phyloP scores from a whole-genome alignment of 2,797 vertebrate species.

The Nothura maculosa region DNA sequence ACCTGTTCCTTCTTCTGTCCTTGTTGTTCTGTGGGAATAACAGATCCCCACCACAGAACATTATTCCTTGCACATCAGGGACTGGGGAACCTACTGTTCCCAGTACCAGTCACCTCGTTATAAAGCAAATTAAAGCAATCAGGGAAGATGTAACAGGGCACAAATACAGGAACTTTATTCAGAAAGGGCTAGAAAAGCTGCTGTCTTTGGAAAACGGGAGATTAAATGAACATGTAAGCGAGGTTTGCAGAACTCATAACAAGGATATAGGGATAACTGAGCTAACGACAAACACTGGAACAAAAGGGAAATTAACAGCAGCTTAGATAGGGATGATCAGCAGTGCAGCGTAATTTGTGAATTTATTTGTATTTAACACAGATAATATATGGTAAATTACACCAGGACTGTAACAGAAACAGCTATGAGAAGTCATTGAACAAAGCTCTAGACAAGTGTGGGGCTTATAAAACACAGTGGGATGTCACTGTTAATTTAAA shows the following conservation, averaged over 20 bases:
- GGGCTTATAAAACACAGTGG: constrained; percentile 33
- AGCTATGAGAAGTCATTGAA: constrained; percentile 24
- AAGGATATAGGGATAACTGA: neutral
- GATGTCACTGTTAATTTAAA: neutral
- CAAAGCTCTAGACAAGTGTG: constrained; percentile 11
- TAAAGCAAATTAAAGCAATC: neutral
- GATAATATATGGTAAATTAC: constrained; percentile 61
- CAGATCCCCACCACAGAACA: neutral
- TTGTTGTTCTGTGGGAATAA: neutral
- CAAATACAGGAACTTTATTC: constrained; percentile 45
- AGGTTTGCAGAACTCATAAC: constrained; percentile 23
- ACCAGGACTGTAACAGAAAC: constrained; percentile 23
- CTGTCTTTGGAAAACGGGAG: constrained; percentile 42
- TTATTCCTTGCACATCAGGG: too few species aligned
- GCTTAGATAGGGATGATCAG: constrained; percentile 60
- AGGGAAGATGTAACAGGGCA: neutral
- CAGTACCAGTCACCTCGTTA: neutral
- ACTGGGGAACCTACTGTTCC: neutral
- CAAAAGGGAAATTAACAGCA: constrained; percentile 69
- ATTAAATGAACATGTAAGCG: constrained; percentile 29
- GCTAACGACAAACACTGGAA: constrained; percentile 48
- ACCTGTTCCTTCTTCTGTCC: neutral
- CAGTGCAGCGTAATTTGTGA: constrained; percentile 51
- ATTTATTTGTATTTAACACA: constrained; percentile 53
- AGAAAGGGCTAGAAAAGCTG: constrained; percentile 42